Evolutionary conservation across 2,113 vertebrate genomes (phyloP).

Genomic region (Dipodomys stephensi): DNA sequence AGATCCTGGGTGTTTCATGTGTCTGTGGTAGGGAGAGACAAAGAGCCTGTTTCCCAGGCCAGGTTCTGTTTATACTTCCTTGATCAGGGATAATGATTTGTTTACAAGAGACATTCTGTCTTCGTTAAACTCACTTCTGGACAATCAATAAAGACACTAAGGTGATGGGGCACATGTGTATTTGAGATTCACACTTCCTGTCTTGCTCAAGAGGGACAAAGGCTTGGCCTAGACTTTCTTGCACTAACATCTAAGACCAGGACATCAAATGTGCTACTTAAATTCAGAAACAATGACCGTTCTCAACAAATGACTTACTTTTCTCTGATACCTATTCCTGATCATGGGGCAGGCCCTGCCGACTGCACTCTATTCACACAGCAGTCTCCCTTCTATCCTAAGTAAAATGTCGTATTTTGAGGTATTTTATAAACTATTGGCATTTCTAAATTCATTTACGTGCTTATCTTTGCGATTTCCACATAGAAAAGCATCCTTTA

Average conservation of each 20-base stretch:
- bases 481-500: neutral
- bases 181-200: slow-evolving; percentile 49
- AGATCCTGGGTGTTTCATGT: neutral
- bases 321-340: neutral
- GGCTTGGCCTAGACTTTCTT: slow-evolving; percentile 51
- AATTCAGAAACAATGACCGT: neutral
- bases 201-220: slow-evolving; percentile 8
- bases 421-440: neutral
- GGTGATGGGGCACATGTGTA: slow-evolving; percentile 15
- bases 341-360: no score
- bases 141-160: slow-evolving; percentile 55
- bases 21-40: slow-evolving; percentile 69
- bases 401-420: neutral
- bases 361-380: neutral
- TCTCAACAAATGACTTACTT: neutral
- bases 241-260: neutral
- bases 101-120: slow-evolving; percentile 76
- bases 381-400: neutral
- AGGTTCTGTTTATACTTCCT: slow-evolving; percentile 73
- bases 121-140: slow-evolving; percentile 76
- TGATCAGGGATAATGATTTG: slow-evolving; percentile 75
- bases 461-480: neutral
- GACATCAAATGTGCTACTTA: neutral
- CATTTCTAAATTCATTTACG: neutral
- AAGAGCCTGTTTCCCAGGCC: slow-evolving; percentile 59